Conservation (phyloP, 1,140 invertebrate genomes). For the Aphelenchoides avenae region DNA sequence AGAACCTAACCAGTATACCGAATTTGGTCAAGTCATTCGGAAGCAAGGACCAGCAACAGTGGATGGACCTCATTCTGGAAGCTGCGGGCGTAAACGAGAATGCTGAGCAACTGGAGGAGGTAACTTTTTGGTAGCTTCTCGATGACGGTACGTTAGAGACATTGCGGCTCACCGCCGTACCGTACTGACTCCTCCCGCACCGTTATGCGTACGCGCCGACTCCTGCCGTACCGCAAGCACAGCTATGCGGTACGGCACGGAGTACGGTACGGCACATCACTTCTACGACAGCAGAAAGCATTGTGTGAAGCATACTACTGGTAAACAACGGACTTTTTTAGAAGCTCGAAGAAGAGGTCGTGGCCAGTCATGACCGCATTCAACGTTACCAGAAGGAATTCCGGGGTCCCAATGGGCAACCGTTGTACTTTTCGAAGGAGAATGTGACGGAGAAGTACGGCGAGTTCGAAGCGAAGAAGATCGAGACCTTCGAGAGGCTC, state of each 20-base stretch:
- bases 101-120: conserved; percentile 10
- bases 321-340: not conserved
- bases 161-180: not conserved
- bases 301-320: conserved; percentile 2
- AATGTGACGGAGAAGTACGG: conserved; percentile 32
- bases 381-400: conserved; percentile 32
- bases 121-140: conserved; percentile 11
- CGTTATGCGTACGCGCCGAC: too few relatives aligned
- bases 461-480: conserved; percentile 9
- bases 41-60: conserved; percentile 18
- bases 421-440: conserved; percentile 48
- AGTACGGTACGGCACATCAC: too few relatives aligned
- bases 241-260: too few relatives aligned
- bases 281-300: not conserved
- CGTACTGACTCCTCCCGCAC: too few relatives aligned
- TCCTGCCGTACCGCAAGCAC: too few relatives aligned
- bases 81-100: conserved; percentile 11
- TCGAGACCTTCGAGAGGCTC: conserved; percentile 20
- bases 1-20: conserved; percentile 23
- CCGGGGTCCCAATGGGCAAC: conserved; percentile 26
- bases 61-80: conserved; percentile 32
- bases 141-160: conserved; percentile 8
- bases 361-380: too few relatives aligned
- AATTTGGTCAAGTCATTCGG: conserved; percentile 23
- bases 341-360: conserved; percentile 9